Base-by-base conservation (phyloP, 2,888 invertebrate genomes). In the Melipona bicolor region DNA sequence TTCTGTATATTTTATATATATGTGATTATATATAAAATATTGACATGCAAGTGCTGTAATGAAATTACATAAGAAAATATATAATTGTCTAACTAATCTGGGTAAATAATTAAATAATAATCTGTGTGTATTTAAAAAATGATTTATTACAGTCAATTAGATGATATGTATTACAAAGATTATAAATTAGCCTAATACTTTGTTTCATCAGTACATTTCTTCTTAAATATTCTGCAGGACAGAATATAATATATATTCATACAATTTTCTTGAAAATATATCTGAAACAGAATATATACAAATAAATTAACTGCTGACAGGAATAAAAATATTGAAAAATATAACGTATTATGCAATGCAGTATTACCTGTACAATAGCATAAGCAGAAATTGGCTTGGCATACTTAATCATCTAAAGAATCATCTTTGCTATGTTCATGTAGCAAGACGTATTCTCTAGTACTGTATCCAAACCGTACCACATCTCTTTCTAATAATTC, bases 401-500 rank as follows among this genome's bases (percentile, higher is more conserved):
- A 85, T 88, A 9, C 85, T 81, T 59, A 88, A 90, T 97, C 97
- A 90, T 97, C 97, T 88, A 96, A 95, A 19, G 96, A 96, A 90
- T 97, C 97, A 92, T 97, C 97, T 94, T 97, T 97, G 92, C 98
- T 98, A 92, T 98, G 97, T 95, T 99, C 99, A 93, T 99, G 99
- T 49, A 99, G 95, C 17, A 99, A 93, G 19, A 99, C 99, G 95
- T 99, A 99, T 94, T 99, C 99, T 36, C 99, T 96, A 43, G 98
- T 97, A 89, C 99, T 99, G 95, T 97, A 99, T 0, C 99, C 99
- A 95, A 99, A 99, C 95, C 99, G 99, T 0, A 99, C 95, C 1
- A 99, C 98, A 95, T 99, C 99, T 88, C 98, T 97, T 93, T 99
- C 99, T 68, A 98, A 95, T 15, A 99, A 95, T 94, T 99, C 99